A percentile compares a stretch with the other conserved stretches of the same genome.
Evolutionary conservation across 2,113 vertebrate genomes (phyloP).

Genomic region (Cyphomyrus plagiostoma): DNA sequence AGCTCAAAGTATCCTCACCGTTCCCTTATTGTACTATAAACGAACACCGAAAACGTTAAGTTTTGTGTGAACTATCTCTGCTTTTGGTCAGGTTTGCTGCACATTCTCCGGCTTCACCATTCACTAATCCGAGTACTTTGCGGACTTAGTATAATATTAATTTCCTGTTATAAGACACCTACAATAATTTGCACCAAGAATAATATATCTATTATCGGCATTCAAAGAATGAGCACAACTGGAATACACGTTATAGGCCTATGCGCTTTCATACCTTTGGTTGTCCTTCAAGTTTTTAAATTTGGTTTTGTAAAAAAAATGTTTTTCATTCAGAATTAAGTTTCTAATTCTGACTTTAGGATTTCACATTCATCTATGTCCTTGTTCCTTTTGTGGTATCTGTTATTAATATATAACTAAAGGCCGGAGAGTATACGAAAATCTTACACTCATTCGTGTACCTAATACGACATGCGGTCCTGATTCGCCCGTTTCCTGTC

Average conservation of each 20-base stretch:
- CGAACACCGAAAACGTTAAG: conserved; percentile 54
- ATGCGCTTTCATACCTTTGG: not conserved
- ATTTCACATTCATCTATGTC: not conserved
- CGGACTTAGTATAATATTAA: conserved; percentile 70
- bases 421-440: conserved; percentile 26
- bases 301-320: not conserved
- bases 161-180: conserved; percentile 29
- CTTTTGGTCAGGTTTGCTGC: conserved; percentile 67
- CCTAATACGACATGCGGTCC: not conserved
- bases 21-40: conserved; percentile 84
- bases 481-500: not conserved
- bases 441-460: not conserved
- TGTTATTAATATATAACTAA: conserved; percentile 39
- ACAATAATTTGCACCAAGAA: conserved; percentile 48
- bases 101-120: conserved; percentile 72
- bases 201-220: conserved; percentile 21
- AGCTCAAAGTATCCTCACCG: conserved; percentile 77
- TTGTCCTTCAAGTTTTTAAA: not conserved
- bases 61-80: conserved; percentile 67
- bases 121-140: conserved; percentile 77
- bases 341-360: not conserved
- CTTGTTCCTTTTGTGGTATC: conserved; percentile 36
- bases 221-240: conserved; percentile 41
- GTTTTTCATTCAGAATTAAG: not conserved
- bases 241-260: not conserved